phyloP scores from a whole-genome alignment of 1,140 invertebrate genomes.

The Oreohelix idahoensis region DNA sequence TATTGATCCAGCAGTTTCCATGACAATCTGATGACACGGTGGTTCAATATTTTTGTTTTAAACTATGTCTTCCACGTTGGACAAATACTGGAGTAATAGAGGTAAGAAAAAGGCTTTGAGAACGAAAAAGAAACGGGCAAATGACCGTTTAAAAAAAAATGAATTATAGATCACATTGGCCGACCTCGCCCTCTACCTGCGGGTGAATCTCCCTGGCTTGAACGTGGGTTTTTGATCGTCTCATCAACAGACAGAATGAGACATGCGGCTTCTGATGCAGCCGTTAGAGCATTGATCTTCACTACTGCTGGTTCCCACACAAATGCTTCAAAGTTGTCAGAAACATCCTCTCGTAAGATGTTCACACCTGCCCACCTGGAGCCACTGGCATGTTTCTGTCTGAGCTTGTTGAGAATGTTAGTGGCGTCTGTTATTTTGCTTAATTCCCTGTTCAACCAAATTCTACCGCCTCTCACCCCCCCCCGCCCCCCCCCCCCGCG shows the following conservation, averaged over 20 bases:
- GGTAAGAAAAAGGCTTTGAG: too few relatives aligned
- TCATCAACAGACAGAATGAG: slow-evolving; percentile 97
- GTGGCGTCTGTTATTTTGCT: too few relatives aligned
- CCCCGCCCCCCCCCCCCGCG: too few relatives aligned
- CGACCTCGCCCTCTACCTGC: slow-evolving; percentile 64
- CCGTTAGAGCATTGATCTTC: slow-evolving; percentile 96
- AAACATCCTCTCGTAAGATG: slow-evolving; percentile 92
- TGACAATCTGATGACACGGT: too few relatives aligned
- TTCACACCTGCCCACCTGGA: slow-evolving; percentile 96
- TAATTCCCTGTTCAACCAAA: too few relatives aligned
- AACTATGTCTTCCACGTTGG: too few relatives aligned
- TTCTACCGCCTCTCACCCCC: too few relatives aligned
- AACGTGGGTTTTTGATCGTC: slow-evolving; percentile 93
- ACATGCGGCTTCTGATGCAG: slow-evolving; percentile 96
- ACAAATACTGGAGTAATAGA: too few relatives aligned
- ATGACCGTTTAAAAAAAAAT: too few relatives aligned
- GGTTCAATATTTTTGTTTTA: too few relatives aligned
- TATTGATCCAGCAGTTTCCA: too few relatives aligned
- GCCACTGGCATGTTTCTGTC: slow-evolving; percentile 93
- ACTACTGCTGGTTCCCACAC: slow-evolving; percentile 98
- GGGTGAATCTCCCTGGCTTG: slow-evolving; percentile 53
- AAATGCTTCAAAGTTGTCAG: slow-evolving; percentile 93
- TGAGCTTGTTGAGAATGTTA: slow-evolving; percentile 95
- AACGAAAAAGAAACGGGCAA: too few relatives aligned
- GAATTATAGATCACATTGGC: slow-evolving; percentile 60